These are phyloP conservation scores for Eupithecia centaureata DNA, from an alignment of 2,888 invertebrate genomes.

Conservation along the genomic window DNA sequence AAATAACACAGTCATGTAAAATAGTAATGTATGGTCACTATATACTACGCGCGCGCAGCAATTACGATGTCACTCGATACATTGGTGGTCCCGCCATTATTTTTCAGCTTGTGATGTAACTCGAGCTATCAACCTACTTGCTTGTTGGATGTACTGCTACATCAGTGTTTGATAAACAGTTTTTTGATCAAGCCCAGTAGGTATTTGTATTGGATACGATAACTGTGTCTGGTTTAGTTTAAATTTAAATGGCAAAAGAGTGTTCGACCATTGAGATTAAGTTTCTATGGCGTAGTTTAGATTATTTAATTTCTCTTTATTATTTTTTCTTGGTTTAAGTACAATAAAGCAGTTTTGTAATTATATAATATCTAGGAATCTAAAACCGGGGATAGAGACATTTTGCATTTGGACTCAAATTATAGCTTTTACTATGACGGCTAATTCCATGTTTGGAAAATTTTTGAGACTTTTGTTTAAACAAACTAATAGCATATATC, in stretches of 20 bases:
- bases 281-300: no score
- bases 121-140: not conserved
- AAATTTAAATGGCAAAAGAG: not conserved
- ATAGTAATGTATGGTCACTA: constrained; percentile 9
- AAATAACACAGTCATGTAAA: no score
- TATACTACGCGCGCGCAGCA: constrained; percentile 14
- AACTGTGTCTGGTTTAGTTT: not conserved
- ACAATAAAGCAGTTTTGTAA: no score
- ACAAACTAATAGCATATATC: not conserved
- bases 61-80: constrained; percentile 28
- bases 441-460: not conserved
- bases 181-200: not conserved
- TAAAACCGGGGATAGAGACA: no score
- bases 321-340: no score
- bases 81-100: constrained; percentile 21
- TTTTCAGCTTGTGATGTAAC: constrained; percentile 19
- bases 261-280: no score
- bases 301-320: no score
- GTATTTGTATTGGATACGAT: not conserved
- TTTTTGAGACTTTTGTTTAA: not conserved
- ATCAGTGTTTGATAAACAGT: not conserved
- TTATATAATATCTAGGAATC: no score
- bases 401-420: not conserved
- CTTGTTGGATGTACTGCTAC: not conserved
- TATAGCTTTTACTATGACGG: not conserved